phyloP scores from a whole-genome alignment of 2,888 invertebrate genomes.

The Hydropsyche betteni region DNA sequence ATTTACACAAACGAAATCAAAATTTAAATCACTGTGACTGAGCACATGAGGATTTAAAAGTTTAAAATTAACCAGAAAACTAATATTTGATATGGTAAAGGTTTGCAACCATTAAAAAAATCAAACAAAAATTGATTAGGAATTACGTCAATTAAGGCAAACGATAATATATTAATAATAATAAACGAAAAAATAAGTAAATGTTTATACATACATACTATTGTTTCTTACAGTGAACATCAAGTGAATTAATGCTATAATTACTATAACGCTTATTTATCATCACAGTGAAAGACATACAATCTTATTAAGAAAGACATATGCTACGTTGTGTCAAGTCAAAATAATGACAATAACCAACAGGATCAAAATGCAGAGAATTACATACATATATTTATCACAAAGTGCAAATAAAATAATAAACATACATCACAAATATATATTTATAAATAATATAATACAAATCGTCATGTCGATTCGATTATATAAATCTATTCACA shows the following conservation, averaged over 20 bases:
- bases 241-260: slow-evolving; percentile 40
- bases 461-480: not conserved
- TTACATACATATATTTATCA: not conserved
- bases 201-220: slow-evolving; percentile 4
- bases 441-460: slow-evolving; percentile 16
- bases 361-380: not conserved
- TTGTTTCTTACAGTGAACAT: slow-evolving; percentile 32
- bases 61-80: too few relatives aligned
- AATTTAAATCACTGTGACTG: not conserved
- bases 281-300: slow-evolving; percentile 36
- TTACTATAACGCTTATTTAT: slow-evolving; percentile 34
- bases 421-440: slow-evolving; percentile 2
- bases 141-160: too few relatives aligned
- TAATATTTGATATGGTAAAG: too few relatives aligned
- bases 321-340: not conserved
- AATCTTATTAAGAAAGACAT: slow-evolving; percentile 31
- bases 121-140: too few relatives aligned
- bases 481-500: slow-evolving; percentile 9
- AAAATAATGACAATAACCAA: too few relatives aligned
- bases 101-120: too few relatives aligned
- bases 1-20: not conserved
- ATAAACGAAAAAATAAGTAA: not conserved
- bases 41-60: too few relatives aligned
- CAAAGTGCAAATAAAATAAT: slow-evolving; percentile 14
- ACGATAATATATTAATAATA: too few relatives aligned